phyloP scores from a whole-genome alignment of 2,113 vertebrate species.

The Nothobranchius furzeri region DNA sequence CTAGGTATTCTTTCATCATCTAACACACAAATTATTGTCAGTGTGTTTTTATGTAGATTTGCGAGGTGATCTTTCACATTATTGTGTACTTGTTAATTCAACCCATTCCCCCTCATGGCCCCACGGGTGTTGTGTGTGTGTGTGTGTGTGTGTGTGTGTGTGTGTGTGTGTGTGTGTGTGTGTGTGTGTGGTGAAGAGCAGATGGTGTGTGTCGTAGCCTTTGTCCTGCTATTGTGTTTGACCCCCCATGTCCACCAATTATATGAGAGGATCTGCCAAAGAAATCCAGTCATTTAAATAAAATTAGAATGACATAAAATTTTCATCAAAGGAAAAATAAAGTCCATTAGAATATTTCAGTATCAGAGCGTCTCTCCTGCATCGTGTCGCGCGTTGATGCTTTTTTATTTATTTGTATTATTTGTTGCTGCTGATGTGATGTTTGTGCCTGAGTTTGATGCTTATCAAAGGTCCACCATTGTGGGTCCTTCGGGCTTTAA shows the following conservation, averaged over 20 bases:
- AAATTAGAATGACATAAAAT: constrained; percentile 49
- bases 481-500: too few relatives aligned
- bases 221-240: constrained; percentile 50
- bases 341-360: background rate
- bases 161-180: constrained; percentile 26
- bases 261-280: constrained; percentile 33
- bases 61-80: constrained; percentile 37
- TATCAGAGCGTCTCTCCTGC: background rate
- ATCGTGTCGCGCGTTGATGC: background rate
- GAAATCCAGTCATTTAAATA: constrained; percentile 50
- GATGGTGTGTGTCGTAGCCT: constrained; percentile 29
- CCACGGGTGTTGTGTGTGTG: constrained; percentile 40
- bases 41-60: constrained; percentile 6
- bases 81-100: constrained; percentile 68
- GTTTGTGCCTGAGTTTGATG: background rate
- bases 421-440: too few relatives aligned
- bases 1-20: constrained; percentile 26
- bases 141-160: constrained; percentile 19
- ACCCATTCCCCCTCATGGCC: constrained; percentile 48
- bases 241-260: constrained; percentile 47
- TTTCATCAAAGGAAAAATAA: constrained; percentile 15
- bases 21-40: constrained; percentile 16
- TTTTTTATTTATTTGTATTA: too few relatives aligned
- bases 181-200: constrained; percentile 33
- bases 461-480: background rate